Percentiles rank a stretch among this genome's conserved stretches.
phyloP scores from a whole-genome alignment of 2,113 vertebrate species.

The Tiliqua scincoides region DNA sequence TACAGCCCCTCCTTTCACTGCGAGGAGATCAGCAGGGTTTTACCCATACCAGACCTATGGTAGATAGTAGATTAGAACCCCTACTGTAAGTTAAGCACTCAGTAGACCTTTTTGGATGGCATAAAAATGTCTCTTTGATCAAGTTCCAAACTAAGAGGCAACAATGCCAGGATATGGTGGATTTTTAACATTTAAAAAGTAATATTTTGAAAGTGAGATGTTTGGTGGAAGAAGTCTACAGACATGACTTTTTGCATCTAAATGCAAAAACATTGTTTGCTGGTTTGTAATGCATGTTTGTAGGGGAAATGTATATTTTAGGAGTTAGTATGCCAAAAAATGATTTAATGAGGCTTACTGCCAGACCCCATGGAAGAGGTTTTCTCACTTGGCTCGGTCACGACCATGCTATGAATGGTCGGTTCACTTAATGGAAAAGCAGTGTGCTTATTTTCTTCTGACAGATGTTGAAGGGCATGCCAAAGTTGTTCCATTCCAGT shows the following conservation, averaged over 20 bases:
- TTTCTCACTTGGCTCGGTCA: neutral
- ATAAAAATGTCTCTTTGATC: neutral
- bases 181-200: neutral
- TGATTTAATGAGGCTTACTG: conserved; percentile 2
- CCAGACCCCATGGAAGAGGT: conserved; percentile 2
- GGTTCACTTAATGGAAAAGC: conserved; percentile 22
- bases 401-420: neutral
- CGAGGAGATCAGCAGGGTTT: neutral
- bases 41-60: neutral
- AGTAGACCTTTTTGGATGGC: neutral
- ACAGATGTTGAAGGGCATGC: conserved; percentile 5
- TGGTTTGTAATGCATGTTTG: neutral
- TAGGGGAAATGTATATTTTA: neutral
- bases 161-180: neutral
- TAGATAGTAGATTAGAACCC: neutral
- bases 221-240: neutral
- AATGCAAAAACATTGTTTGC: neutral
- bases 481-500: conserved; percentile 8
- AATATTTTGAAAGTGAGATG: neutral
- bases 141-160: neutral
- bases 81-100: neutral
- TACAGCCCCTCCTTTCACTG: too few species aligned
- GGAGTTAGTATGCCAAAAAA: conserved; percentile 13
- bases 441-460: conserved; percentile 11
- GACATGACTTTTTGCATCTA: neutral